Evolutionary conservation across 2,113 vertebrate species (phyloP).

Genomic region (Motacilla tschutschensis): DNA sequence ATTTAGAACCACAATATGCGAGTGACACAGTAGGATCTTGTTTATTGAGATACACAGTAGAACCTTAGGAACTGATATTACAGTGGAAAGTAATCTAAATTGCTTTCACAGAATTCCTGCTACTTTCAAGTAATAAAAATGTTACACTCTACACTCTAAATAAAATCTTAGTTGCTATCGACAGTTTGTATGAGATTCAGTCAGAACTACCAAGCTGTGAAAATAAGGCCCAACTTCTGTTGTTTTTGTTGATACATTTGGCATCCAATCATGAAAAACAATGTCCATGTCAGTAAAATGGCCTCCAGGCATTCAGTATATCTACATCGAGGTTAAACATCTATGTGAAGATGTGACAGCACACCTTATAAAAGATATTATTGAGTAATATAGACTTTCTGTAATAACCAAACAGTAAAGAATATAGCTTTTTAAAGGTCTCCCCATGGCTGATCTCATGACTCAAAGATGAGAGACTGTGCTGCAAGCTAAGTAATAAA

Average conservation of each 20-base stretch:
- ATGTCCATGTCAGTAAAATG: constrained; percentile 78
- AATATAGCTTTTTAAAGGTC: constrained; percentile 86
- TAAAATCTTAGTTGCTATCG: constrained; percentile 77
- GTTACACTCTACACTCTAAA: constrained; percentile 72
- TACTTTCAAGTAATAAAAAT: constrained; percentile 79
- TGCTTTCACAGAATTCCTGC: constrained; percentile 74
- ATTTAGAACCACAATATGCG: constrained; percentile 56
- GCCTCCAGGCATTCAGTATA: constrained; percentile 77
- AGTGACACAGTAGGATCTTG: constrained; percentile 36
- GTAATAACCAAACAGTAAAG: constrained; percentile 88
- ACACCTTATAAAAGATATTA: constrained; percentile 85
- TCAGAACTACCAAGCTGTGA: constrained; percentile 71
- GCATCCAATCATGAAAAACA: constrained; percentile 81
- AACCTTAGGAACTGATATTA: constrained; percentile 63
- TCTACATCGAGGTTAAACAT: constrained; percentile 83
- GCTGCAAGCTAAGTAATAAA: constrained; percentile 91
- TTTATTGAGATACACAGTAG: constrained; percentile 74
- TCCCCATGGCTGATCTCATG: constrained; percentile 86
- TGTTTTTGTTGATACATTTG: constrained; percentile 76
- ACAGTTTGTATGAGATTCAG: constrained; percentile 71
- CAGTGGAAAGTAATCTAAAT: constrained; percentile 73
- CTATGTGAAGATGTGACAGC: constrained; percentile 83
- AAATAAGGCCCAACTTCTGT: constrained; percentile 73
- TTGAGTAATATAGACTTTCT: constrained; percentile 86
- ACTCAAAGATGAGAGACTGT: constrained; percentile 86